Base-by-base conservation (phyloP, 2,113 vertebrate genomes). In the Ceyx margarethae region DNA sequence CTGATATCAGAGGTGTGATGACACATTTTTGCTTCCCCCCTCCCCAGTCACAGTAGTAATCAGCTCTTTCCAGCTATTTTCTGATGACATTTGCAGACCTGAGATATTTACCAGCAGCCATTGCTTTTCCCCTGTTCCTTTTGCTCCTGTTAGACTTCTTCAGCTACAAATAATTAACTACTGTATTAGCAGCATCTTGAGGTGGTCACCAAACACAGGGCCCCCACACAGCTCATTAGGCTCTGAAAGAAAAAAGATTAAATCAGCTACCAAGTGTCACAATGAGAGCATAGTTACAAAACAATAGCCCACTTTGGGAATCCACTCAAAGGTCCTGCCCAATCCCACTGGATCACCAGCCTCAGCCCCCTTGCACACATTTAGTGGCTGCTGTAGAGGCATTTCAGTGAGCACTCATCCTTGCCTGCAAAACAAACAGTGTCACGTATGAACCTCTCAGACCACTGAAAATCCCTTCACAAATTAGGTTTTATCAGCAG, bases 51-150 rank as follows among this genome's bases (percentile, higher is more conserved):
- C 58, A 73, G 35, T 28, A 37, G 28, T 53, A 81, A 79, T 78
- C 65, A 60, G 25, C 3, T 79, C 16, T 76, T 85, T 72, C 11
- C 33, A 42, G 12, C 11, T 51, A 53, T 71, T 87, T 87, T 68
- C 43, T 61, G 65, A 60, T 0, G 6, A 33, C 23, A 73, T 56
- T 42, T 93, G 56, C 31, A n/a, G 14, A 89, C 15, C 45, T 50
- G n/a, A 81, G 81, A 87, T 90, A 81, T 83, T 97, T 98, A 99
- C 99, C 98, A 5, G 98, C 98, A 97, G 98, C 98, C 99, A 99
- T 99, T 87, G 97, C 96, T 97, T 95, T 94, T 85, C 40, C 88
- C 85, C 81, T 85, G 90, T 86, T 95, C 91, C 89, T 96, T 96
- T 94, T 95, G 91, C 89, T 94, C 42, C 89, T 35, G 75, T 91